These are phyloP conservation scores for Apus apus DNA, from an alignment of 2,113 vertebrate species.

Conservation along the genomic window DNA sequence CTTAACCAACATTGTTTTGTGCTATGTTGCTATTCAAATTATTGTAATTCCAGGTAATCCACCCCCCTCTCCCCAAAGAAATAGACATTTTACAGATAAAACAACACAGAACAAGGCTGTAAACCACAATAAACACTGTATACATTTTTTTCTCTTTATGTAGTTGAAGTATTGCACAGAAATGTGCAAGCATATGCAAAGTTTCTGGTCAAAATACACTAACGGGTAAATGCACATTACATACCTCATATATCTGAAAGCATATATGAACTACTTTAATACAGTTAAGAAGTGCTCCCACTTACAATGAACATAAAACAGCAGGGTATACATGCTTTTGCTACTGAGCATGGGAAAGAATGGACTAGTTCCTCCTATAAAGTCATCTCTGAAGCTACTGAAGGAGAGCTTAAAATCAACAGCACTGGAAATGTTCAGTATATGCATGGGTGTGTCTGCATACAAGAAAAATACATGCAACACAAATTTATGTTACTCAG, in stretches of 20 bases:
- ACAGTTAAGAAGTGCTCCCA: background rate
- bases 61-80: fast-evolving
- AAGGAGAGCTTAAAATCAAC: background rate
- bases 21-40: background rate
- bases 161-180: background rate
- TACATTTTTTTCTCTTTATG: background rate
- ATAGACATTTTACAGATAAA: background rate
- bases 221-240: background rate
- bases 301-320: background rate
- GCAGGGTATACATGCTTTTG: background rate
- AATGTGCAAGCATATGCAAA: background rate
- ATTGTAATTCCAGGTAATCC: background rate
- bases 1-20: background rate
- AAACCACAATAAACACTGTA: background rate
- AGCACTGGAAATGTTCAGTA: background rate
- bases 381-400: background rate
- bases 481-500: background rate
- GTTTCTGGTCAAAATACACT: background rate
- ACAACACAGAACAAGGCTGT: background rate
- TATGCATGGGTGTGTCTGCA: background rate
- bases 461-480: background rate
- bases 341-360: background rate
- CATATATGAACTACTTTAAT: background rate
- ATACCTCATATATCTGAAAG: background rate
- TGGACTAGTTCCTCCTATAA: background rate